phyloP scores from a whole-genome alignment of 1,140 invertebrate genomes.

The Zaprionus davidi region DNA sequence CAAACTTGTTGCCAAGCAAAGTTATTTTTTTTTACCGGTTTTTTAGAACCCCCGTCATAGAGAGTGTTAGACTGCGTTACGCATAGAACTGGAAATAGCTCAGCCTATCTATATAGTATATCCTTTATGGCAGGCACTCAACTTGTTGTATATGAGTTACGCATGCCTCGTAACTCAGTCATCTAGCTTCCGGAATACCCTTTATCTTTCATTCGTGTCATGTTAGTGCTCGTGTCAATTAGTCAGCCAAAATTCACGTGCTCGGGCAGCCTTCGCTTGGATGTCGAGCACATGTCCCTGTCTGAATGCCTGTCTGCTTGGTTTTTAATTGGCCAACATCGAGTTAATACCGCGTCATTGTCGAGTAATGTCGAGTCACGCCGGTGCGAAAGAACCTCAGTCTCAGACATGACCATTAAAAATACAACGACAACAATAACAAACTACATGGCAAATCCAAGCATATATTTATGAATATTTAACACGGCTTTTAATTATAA shows the following conservation, averaged over 20 bases:
- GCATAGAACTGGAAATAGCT: background rate
- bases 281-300: slow-evolving; percentile 27
- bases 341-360: slow-evolving; percentile 17
- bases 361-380: slow-evolving; percentile 31
- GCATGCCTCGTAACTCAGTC: background rate
- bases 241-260: slow-evolving; percentile 30
- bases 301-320: slow-evolving; percentile 24
- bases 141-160: background rate
- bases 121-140: background rate
- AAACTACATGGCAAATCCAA: slow-evolving; percentile 27
- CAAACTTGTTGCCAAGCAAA: slow-evolving; percentile 5
- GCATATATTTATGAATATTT: slow-evolving; percentile 42
- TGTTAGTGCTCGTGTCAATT: slow-evolving; percentile 1
- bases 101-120: background rate
- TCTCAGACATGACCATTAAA: slow-evolving; percentile 1
- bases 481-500: slow-evolving; percentile 45
- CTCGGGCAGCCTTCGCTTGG: slow-evolving; percentile 24
- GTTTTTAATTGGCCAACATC: slow-evolving; percentile 27
- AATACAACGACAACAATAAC: background rate
- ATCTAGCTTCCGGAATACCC: background rate
- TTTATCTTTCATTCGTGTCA: background rate
- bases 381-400: slow-evolving; percentile 39
- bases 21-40: slow-evolving; percentile 34
- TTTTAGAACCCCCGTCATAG: background rate
- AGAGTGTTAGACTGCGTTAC: slow-evolving; percentile 5